phyloP scores from a whole-genome alignment of 2,113 vertebrate genomes.

The Prionailurus bengalensis region DNA sequence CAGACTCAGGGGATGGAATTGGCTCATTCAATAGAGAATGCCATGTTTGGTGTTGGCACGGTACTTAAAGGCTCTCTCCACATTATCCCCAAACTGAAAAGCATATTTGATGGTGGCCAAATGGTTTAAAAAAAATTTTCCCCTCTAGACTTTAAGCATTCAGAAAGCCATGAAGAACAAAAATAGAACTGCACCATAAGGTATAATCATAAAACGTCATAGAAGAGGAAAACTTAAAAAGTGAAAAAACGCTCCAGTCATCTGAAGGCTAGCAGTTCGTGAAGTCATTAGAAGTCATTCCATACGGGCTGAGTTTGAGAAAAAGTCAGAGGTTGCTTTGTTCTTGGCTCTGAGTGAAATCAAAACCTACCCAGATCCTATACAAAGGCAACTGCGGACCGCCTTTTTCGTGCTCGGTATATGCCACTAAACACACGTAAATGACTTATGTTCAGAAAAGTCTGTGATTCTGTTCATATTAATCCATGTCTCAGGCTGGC shows the following conservation, averaged over 20 bases:
- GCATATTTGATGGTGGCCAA: conserved; percentile 83
- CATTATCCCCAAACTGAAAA: conserved; percentile 80
- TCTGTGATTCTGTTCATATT: conserved; percentile 71
- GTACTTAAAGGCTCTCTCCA: conserved; percentile 74
- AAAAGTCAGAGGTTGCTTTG: conserved; percentile 81
- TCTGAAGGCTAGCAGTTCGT: conserved; percentile 79
- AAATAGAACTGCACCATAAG: conserved; percentile 82
- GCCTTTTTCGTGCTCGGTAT: conserved; percentile 51
- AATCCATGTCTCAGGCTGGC: conserved; percentile 72
- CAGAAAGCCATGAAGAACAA: conserved; percentile 79
- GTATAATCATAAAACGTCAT: conserved; percentile 82
- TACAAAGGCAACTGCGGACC: conserved; percentile 55
- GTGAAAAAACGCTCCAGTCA: conserved; percentile 52
- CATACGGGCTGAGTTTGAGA: conserved; percentile 79
- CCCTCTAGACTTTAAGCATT: conserved; percentile 72
- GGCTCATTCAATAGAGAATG: conserved; percentile 82
- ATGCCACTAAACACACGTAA: conserved; percentile 70
- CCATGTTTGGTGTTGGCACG: conserved; percentile 85
- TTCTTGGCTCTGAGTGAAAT: conserved; percentile 84
- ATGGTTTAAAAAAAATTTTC: conserved; percentile 71
- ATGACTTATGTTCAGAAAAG: conserved; percentile 70
- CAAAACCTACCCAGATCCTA: conserved; percentile 75
- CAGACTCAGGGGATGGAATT: conserved; percentile 84
- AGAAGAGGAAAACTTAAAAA: conserved; percentile 73
- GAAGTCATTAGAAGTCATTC: conserved; percentile 82